phyloP scores from a whole-genome alignment of 2,797 vertebrate genomes.

The Liparis tanakae region DNA sequence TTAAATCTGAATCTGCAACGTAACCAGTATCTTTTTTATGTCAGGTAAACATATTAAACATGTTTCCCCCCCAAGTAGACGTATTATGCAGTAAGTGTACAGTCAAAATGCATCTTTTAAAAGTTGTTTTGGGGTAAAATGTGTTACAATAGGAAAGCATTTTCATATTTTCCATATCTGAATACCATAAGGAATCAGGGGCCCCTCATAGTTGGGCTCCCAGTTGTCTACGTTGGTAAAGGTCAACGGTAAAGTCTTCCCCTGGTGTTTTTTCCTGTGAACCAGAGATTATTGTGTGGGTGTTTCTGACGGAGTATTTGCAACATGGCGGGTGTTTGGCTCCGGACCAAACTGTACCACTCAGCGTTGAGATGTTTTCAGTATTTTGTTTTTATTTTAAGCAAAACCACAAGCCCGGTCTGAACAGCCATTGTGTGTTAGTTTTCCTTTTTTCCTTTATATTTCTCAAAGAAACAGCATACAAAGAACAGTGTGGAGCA shows the following conservation, averaged over 20 bases:
- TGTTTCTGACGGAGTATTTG: neutral
- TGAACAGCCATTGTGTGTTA: neutral
- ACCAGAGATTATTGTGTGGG: neutral
- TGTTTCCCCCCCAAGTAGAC: neutral
- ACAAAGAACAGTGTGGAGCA: constrained; percentile 19
- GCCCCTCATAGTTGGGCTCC: neutral
- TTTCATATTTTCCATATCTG: neutral
- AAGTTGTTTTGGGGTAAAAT: neutral
- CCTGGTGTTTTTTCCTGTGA: neutral
- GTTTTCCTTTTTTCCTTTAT: constrained; percentile 21
- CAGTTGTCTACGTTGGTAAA: neutral
- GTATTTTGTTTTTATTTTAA: neutral
- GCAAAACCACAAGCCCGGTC: neutral
- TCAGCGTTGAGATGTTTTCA: neutral
- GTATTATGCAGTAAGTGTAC: neutral
- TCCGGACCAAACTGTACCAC: neutral
- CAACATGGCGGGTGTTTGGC: neutral
- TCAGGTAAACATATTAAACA: neutral
- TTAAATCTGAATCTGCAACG: neutral
- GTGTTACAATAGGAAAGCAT: neutral
- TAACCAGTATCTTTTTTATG: neutral
- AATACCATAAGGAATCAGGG: neutral
- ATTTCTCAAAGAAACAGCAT: constrained; percentile 30
- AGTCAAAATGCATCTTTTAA: neutral
- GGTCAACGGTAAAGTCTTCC: neutral